Conservation (phyloP, 2,888 invertebrate species). For the Oscheius sp. region DNA sequence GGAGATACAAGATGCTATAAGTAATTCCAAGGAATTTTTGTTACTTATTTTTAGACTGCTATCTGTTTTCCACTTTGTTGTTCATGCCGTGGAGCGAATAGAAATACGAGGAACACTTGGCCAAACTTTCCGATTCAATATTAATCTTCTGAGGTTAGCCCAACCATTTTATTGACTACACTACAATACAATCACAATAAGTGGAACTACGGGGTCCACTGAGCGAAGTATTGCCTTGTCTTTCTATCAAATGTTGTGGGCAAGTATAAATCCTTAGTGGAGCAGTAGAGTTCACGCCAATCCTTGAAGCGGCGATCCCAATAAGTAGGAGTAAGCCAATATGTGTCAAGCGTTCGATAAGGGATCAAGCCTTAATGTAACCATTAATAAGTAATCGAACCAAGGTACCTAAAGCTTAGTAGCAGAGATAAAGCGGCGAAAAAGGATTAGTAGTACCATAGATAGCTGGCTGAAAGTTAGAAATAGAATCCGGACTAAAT, state of each 20-base stretch:
- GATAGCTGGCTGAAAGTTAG: slow-evolving; percentile 37
- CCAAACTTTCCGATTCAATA: slow-evolving; percentile 43
- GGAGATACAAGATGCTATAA: slow-evolving; percentile 22
- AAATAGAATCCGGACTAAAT: too few relatives aligned
- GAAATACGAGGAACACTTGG: slow-evolving; percentile 56
- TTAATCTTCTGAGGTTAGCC: slow-evolving; percentile 29
- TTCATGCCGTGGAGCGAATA: slow-evolving; percentile 49
- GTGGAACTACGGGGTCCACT: slow-evolving; percentile 42
- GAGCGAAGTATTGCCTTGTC: slow-evolving; percentile 52
- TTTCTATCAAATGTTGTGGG: slow-evolving; percentile 54
- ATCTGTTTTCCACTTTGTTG: slow-evolving; percentile 50
- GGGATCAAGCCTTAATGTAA: slow-evolving; percentile 53
- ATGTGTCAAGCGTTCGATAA: slow-evolving; percentile 56
- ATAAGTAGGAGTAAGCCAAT: slow-evolving; percentile 60
- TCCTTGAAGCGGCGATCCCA: slow-evolving; percentile 62
- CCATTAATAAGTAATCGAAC: neutral
- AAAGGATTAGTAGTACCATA: slow-evolving; percentile 58
- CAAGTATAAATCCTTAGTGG: slow-evolving; percentile 46
- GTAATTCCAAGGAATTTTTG: neutral
- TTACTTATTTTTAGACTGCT: slow-evolving; percentile 37
- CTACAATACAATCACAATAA: slow-evolving; percentile 19
- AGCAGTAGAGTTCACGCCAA: slow-evolving; percentile 51
- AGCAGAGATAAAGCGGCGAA: slow-evolving; percentile 47
- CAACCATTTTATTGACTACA: slow-evolving; percentile 19
- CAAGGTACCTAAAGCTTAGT: slow-evolving; percentile 25